Conservation (phyloP, 23 tunicate genomes). For the Trididemnum nubilum region DNA sequence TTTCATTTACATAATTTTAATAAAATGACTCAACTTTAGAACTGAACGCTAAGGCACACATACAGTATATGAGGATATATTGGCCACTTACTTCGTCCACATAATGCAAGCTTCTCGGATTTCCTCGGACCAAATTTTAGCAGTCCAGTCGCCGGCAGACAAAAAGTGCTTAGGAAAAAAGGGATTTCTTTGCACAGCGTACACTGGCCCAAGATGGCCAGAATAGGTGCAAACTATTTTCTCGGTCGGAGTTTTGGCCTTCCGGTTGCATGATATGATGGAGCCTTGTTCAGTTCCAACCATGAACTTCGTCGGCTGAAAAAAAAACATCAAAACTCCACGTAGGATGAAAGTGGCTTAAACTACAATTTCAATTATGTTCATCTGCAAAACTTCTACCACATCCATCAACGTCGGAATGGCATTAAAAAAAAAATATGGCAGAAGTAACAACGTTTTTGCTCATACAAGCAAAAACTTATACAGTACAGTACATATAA, state of each 20-base stretch:
- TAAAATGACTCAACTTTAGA: no score
- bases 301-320: conserved; percentile 96
- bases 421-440: background rate
- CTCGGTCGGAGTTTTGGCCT: conserved; percentile 92
- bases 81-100: conserved; percentile 78
- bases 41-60: no score
- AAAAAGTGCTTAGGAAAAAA: conserved; percentile 91
- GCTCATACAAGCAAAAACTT: no score
- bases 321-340: background rate
- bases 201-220: conserved; percentile 91
- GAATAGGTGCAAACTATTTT: conserved; percentile 76
- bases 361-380: background rate
- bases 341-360: no score
- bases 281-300: conserved; percentile 97
- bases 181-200: conserved; percentile 88
- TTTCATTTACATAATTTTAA: no score
- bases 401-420: no score
- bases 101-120: conserved; percentile 79
- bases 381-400: background rate
- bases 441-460: no score
- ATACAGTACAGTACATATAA: no score
- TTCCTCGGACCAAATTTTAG: conserved; percentile 93
- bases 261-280: conserved; percentile 87
- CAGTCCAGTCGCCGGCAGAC: conserved; percentile 96
- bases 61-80: no score